phyloP scores from a whole-genome alignment of 1,140 invertebrate species.

The Drosophila biarmipes region DNA sequence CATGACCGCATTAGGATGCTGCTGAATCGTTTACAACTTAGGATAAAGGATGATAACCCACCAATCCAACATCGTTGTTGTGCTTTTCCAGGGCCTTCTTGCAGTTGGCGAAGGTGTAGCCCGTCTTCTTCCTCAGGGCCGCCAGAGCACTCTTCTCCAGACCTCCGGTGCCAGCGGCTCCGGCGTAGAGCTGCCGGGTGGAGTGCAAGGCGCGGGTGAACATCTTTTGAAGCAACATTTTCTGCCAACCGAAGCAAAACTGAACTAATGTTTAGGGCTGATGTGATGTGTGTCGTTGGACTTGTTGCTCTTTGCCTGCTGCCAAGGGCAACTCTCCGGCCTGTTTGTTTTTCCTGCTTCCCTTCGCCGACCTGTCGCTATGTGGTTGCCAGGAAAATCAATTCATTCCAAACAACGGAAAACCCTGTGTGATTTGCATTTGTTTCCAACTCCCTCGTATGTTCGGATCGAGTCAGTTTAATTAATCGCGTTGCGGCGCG shows the following conservation, averaged over 20 bases:
- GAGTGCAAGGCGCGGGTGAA: slow-evolving; percentile 78
- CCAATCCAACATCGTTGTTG: slow-evolving; percentile 90
- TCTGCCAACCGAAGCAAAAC: background rate
- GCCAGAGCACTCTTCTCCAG: slow-evolving; percentile 89
- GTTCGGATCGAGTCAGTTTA: slow-evolving; percentile 21
- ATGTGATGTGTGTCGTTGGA: background rate
- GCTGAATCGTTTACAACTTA: background rate
- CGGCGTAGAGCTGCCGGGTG: slow-evolving; percentile 84
- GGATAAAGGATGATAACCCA: slow-evolving; percentile 3
- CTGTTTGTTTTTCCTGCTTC: slow-evolving; percentile 46
- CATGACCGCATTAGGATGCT: background rate
- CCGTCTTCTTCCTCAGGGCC: slow-evolving; percentile 95
- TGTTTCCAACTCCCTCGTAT: slow-evolving; percentile 49
- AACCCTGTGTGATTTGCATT: slow-evolving; percentile 41
- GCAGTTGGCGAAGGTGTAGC: slow-evolving; percentile 97
- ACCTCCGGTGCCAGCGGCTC: slow-evolving; percentile 44
- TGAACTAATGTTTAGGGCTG: background rate
- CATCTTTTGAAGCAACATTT: slow-evolving; percentile 62
- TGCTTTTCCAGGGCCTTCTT: slow-evolving; percentile 96
- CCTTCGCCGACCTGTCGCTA: slow-evolving; percentile 31
- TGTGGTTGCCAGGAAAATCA: slow-evolving; percentile 56
- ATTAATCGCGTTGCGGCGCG: slow-evolving; percentile 44
- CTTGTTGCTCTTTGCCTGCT: slow-evolving; percentile 52
- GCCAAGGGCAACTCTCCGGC: slow-evolving; percentile 43
- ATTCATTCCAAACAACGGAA: slow-evolving; percentile 48